phyloP scores from a whole-genome alignment of 2,888 invertebrate genomes.

The Dione vanillae region DNA sequence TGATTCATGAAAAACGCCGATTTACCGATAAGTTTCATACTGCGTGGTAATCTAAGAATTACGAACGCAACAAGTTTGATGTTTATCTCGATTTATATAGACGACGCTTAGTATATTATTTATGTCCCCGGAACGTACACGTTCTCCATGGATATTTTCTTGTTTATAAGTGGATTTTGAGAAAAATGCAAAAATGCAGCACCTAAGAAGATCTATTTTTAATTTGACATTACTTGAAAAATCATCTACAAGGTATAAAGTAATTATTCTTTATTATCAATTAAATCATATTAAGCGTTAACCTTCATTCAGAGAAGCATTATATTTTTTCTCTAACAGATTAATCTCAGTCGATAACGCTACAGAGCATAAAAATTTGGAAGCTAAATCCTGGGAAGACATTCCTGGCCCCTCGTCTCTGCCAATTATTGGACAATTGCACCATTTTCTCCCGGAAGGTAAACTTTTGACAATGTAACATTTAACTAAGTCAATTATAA shows the following conservation, averaged over 20 bases:
- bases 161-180: neutral
- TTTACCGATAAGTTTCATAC: neutral
- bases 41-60: neutral
- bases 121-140: neutral
- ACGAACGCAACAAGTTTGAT: neutral
- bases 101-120: conserved; percentile 1
- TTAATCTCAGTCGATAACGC: conserved; percentile 43
- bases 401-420: conserved; percentile 76
- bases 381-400: conserved; percentile 60
- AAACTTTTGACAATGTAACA: conserved; percentile 28
- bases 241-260: neutral
- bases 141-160: neutral
- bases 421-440: conserved; percentile 67
- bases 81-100: too few relatives aligned
- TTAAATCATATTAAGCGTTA: neutral
- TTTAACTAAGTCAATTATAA: conserved; percentile 12
- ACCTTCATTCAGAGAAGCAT: neutral
- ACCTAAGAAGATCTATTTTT: neutral
- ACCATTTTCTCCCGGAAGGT: conserved; percentile 64
- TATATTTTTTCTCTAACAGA: conserved; percentile 38
- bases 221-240: neutral
- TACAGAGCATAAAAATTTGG: conserved; percentile 44
- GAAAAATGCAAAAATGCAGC: conserved; percentile 3
- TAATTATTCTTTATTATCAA: neutral
- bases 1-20: neutral